These are phyloP conservation scores for Oreotrochilus melanogaster DNA, from an alignment of 2,113 vertebrate species.

Conservation along the genomic window DNA sequence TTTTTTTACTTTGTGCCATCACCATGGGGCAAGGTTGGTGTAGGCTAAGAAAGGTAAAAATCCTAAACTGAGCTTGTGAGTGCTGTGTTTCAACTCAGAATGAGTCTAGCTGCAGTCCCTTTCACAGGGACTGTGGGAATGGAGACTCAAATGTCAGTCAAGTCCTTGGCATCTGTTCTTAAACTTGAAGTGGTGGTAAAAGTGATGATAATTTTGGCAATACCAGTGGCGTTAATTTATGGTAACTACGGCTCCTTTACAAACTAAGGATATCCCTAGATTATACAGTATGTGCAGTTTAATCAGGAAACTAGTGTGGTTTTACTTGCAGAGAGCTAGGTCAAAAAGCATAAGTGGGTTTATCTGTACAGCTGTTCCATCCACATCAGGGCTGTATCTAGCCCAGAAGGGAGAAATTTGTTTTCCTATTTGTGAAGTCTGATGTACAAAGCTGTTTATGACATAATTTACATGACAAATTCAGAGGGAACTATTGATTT, in stretches of 20 bases:
- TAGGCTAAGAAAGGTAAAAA: not conserved
- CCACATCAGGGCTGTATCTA: not conserved
- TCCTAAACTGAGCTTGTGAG: rapidly evolving
- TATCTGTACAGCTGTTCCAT: not conserved
- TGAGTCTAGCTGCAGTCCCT: not conserved
- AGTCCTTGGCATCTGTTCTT: not conserved
- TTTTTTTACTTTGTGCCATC: not conserved
- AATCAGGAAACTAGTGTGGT: not conserved
- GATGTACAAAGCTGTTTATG: not conserved
- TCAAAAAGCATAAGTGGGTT: not conserved
- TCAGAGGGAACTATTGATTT: not conserved
- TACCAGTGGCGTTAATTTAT: not conserved
- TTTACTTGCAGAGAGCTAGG: not conserved
- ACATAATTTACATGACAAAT: not conserved
- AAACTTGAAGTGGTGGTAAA: not conserved
- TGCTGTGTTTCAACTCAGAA: not conserved
- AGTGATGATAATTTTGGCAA: not conserved
- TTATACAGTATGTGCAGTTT: not conserved
- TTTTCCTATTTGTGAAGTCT: not conserved
- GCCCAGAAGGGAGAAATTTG: not conserved
- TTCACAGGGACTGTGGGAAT: not conserved
- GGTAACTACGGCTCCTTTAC: not conserved
- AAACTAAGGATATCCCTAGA: not conserved
- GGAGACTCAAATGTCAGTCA: not conserved
- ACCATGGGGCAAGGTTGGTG: rapidly evolving